Conservation (phyloP, 2,113 vertebrate genomes). For the Machaerirhynchus nigripectus region DNA sequence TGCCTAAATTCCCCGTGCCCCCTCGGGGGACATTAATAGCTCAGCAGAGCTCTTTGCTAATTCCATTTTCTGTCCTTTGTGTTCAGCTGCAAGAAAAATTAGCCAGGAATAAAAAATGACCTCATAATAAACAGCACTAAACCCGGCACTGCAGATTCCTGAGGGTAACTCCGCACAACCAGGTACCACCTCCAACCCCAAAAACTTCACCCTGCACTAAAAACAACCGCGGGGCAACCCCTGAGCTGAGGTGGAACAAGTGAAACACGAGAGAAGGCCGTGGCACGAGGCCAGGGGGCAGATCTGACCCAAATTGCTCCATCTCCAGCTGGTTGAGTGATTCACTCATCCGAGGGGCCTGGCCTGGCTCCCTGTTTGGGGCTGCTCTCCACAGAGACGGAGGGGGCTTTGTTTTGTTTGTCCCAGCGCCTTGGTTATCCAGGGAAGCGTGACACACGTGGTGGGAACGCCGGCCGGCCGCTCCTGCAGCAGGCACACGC, state of each 20-base stretch:
- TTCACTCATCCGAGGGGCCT: neutral
- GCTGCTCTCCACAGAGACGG: neutral
- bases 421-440: neutral
- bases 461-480: neutral
- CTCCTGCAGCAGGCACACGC: neutral
- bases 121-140: neutral
- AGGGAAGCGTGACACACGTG: neutral
- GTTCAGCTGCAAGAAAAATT: neutral
- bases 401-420: constrained; percentile 7
- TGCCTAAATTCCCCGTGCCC: neutral
- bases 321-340: constrained; percentile 30
- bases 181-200: neutral
- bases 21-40: neutral
- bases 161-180: neutral
- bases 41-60: neutral
- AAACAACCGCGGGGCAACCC: neutral
- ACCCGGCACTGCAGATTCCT: neutral
- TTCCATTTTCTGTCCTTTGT: neutral
- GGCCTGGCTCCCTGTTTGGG: constrained; percentile 11
- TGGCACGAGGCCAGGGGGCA: neutral
- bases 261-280: neutral
- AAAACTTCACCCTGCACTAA: no score
- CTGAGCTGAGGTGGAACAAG: neutral
- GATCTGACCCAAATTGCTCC: constrained; percentile 6
- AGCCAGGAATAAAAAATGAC: neutral